Evolutionary conservation across 1,140 invertebrate species (phyloP).

Genomic region (Cydia amplana): DNA sequence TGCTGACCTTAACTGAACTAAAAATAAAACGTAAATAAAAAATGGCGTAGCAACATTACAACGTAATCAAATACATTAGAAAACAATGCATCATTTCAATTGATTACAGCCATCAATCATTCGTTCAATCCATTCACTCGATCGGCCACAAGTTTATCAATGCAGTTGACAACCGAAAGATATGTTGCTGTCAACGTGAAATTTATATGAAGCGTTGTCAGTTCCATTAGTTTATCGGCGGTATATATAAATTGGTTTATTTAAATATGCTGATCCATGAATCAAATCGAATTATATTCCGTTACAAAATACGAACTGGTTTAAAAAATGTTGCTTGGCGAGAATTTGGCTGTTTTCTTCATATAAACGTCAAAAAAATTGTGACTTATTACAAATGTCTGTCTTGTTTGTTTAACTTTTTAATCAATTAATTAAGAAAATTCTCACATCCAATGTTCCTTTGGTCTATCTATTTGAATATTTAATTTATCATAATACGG

Average conservation of each 20-base stretch:
- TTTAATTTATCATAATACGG: background rate
- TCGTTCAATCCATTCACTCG: constrained; percentile 23
- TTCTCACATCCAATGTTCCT: background rate
- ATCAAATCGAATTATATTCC: constrained; percentile 19
- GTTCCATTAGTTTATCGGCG: background rate
- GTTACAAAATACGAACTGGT: constrained; percentile 26
- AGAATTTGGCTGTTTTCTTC: constrained; percentile 13
- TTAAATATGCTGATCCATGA: constrained; percentile 8
- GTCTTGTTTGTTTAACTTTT: constrained; percentile 12
- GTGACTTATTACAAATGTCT: constrained; percentile 5
- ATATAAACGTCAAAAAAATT: constrained; percentile 6
- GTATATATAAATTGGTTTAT: constrained; percentile 13
- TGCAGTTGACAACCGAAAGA: background rate
- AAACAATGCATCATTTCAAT: constrained; percentile 32
- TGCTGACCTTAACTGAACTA: background rate
- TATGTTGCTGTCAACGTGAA: constrained; percentile 15
- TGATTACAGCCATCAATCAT: constrained; percentile 28
- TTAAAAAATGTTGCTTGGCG: constrained; percentile 23
- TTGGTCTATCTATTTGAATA: background rate
- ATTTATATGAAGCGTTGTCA: constrained; percentile 4
- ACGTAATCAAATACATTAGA: constrained; percentile 20
- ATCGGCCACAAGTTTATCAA: constrained; percentile 6
- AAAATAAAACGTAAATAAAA: constrained; percentile 10
- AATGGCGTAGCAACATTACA: constrained; percentile 13
- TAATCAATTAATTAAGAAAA: background rate